phyloP scores from a whole-genome alignment of 2,113 vertebrate genomes.

The Electrona antarctica region DNA sequence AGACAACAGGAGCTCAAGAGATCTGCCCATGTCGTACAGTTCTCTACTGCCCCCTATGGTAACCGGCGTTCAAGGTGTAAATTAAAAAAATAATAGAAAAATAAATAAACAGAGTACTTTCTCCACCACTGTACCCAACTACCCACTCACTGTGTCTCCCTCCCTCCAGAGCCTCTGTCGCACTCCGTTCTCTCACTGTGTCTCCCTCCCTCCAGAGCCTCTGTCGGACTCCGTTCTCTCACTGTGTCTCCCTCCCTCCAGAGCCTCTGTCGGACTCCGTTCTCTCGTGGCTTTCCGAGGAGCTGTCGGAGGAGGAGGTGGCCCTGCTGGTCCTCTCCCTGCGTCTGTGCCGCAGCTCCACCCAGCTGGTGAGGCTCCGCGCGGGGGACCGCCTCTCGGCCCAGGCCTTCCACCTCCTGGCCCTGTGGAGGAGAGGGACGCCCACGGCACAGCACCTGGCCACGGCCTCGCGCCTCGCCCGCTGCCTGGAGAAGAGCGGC shows the following conservation, averaged over 20 bases:
- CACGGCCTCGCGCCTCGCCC: conserved; percentile 80
- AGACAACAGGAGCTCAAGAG: too few species aligned
- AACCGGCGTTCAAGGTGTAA: too few species aligned
- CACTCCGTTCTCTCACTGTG: too few species aligned
- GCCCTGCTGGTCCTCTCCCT: conserved; percentile 69
- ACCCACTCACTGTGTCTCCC: too few species aligned
- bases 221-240: not conserved
- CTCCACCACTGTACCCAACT: too few species aligned
- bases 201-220: not conserved
- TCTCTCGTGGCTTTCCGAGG: conserved; percentile 69
- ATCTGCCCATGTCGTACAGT: too few species aligned
- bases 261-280: conserved; percentile 73
- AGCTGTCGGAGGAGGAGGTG: conserved; percentile 71
- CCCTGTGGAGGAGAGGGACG: conserved; percentile 84
- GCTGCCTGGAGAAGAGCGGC: conserved; percentile 81
- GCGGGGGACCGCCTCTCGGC: conserved; percentile 73
- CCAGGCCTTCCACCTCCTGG: conserved; percentile 84
- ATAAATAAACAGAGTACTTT: too few species aligned
- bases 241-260: conserved; percentile 30
- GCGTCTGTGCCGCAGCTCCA: conserved; percentile 77
- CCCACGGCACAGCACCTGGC: conserved; percentile 70
- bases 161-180: too few species aligned
- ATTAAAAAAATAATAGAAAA: too few species aligned
- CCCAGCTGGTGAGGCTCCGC: conserved; percentile 84
- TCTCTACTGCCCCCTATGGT: too few species aligned